These are phyloP conservation scores for Abramis brama DNA, from an alignment of 2,113 vertebrate species.

Conservation along the genomic window DNA sequence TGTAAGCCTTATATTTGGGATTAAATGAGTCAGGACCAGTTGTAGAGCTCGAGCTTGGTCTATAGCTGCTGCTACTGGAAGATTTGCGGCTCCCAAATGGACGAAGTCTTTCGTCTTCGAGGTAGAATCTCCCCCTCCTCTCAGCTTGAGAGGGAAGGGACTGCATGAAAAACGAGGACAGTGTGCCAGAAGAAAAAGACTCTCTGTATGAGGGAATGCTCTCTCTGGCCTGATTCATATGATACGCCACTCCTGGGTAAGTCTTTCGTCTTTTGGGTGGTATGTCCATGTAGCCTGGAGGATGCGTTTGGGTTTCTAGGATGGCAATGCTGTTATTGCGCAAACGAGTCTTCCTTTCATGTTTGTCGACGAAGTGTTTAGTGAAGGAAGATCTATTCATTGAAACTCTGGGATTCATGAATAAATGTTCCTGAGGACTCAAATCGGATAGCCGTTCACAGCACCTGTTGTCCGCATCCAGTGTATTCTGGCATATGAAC, in stretches of 20 bases:
- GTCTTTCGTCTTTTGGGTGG: conserved; percentile 74
- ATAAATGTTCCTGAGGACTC: conserved; percentile 52
- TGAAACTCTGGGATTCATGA: conserved; percentile 54
- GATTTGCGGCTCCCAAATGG: conserved; percentile 59
- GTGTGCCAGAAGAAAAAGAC: conserved; percentile 71
- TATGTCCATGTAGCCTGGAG: conserved; percentile 20
- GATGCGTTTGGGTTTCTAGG: conserved; percentile 60
- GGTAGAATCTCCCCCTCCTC: conserved; percentile 55
- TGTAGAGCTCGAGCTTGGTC: conserved; percentile 55
- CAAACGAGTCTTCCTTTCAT: conserved; percentile 58
- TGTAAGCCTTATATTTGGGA: conserved; percentile 54
- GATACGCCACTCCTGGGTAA: conserved; percentile 69
- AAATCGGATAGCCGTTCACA: conserved; percentile 58
- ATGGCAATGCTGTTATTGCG: conserved; percentile 70
- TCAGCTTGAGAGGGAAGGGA: conserved; percentile 62
- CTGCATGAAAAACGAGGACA: conserved; percentile 71
- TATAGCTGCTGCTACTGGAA: conserved; percentile 50
- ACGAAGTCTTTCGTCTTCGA: conserved; percentile 48
- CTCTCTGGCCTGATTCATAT: conserved; percentile 49
- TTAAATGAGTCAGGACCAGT: conserved; percentile 54
- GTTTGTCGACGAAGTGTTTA: conserved; percentile 66
- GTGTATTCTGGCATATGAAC: conserved; percentile 23
- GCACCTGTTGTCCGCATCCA: conserved; percentile 42
- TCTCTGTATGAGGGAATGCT: conserved; percentile 62
- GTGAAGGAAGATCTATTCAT: conserved; percentile 66